A percentile compares a stretch with the other conserved stretches of the same genome.
phyloP scores from a whole-genome alignment of 35 echinoderm and acorn worm species.

The Amphiura filiformis region DNA sequence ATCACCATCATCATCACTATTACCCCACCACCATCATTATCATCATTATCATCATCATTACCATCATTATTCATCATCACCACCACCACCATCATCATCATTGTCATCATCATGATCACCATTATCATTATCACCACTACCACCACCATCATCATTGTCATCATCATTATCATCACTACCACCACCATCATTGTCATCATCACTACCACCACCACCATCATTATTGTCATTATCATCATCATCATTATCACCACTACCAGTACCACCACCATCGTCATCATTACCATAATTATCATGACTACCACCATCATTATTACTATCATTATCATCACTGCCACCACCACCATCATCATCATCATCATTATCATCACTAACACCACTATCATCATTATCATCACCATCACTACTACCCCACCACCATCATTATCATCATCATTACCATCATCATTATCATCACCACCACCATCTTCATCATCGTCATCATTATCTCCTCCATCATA shows the following conservation, averaged over 20 bases:
- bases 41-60: neutral
- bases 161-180: constrained; percentile 5
- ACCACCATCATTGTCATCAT: constrained; percentile 6
- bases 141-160: constrained; percentile 4
- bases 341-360: constrained; percentile 7
- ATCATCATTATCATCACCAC: neutral
- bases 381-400: too few relatives aligned
- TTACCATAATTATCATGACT: neutral
- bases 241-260: neutral
- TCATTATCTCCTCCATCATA: too few relatives aligned
- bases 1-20: constrained; percentile 1
- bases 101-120: too few relatives aligned
- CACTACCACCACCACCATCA: constrained; percentile 5
- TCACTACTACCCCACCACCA: too few relatives aligned
- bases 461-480: too few relatives aligned
- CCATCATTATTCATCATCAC: too few relatives aligned
- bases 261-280: neutral
- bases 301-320: neutral
- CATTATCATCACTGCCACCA: neutral
- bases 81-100: neutral
- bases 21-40: too few relatives aligned
- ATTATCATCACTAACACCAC: too few relatives aligned
- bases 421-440: neutral
- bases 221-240: constrained; percentile 1
- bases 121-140: too few relatives aligned